These are phyloP conservation scores for Spodoptera picta DNA, from an alignment of 2,888 invertebrate genomes.

Conservation along the genomic window DNA sequence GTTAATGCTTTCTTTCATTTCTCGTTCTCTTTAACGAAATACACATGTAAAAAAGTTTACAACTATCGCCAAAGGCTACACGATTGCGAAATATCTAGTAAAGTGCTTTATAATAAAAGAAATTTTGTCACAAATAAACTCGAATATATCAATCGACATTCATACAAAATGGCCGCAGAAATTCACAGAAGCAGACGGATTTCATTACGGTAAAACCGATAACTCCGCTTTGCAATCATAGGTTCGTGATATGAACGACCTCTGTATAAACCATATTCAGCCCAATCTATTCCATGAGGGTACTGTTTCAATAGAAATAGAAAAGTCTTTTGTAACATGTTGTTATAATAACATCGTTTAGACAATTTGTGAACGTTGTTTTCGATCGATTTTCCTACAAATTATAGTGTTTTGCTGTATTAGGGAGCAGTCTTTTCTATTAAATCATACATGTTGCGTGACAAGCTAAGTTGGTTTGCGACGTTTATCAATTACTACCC, in stretches of 20 bases:
- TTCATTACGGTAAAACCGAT: constrained; percentile 47
- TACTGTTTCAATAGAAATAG: constrained; percentile 41
- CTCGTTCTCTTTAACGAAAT: no score
- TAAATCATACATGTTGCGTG: background rate
- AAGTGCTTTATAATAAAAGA: no score
- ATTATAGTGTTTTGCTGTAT: background rate
- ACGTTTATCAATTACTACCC: no score
- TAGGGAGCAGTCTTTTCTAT: background rate
- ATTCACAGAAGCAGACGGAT: constrained; percentile 43
- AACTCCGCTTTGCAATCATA: constrained; percentile 45
- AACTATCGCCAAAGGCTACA: no score
- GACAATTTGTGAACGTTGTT: constrained; percentile 4
- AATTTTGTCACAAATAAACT: no score
- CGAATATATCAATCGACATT: background rate
- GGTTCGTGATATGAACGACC: constrained; percentile 39
- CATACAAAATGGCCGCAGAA: constrained; percentile 12
- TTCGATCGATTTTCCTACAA: background rate
- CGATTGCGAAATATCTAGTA: no score
- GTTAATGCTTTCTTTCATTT: no score
- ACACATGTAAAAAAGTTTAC: no score
- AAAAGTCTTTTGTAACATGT: constrained; percentile 13
- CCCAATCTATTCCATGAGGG: constrained; percentile 39
- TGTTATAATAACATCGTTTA: constrained; percentile 23
- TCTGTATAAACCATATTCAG: constrained; percentile 32
- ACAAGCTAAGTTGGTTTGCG: no score